A percentile compares a stretch with the other conserved stretches of the same genome.
Evolutionary conservation across 2,113 vertebrate genomes (phyloP).

Genomic region (Ptilorrhoa leucosticta): DNA sequence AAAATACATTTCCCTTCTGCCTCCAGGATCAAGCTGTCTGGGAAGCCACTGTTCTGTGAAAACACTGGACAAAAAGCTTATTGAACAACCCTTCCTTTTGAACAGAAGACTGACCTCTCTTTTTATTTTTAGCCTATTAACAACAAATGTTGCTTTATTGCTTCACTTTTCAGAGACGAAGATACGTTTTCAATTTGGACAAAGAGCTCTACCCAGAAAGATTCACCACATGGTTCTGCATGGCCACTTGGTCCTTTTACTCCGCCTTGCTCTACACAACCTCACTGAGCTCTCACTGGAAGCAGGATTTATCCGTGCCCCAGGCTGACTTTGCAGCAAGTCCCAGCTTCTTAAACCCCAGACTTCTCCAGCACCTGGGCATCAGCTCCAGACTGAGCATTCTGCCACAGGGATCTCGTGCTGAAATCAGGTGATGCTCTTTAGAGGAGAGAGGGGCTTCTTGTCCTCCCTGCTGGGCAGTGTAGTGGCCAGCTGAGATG

Average conservation of each 20-base stretch:
- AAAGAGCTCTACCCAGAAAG: background rate
- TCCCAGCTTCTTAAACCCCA: background rate
- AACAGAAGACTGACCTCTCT: background rate
- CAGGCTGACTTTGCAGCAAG: background rate
- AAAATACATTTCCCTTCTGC: background rate
- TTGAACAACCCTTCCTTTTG: background rate
- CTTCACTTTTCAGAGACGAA: background rate
- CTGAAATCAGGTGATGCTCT: background rate
- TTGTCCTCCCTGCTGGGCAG: background rate
- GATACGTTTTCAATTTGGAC: background rate
- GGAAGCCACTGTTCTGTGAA: background rate
- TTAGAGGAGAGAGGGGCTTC: background rate
- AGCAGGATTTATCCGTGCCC: background rate
- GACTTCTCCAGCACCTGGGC: background rate
- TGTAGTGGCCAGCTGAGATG: background rate
- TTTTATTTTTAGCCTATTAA: conserved; percentile 21
- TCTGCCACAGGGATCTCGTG: background rate
- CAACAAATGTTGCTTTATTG: conserved; percentile 26
- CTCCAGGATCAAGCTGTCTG: background rate
- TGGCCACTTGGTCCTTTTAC: background rate
- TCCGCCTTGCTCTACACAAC: background rate
- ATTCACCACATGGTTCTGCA: background rate
- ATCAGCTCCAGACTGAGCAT: background rate
- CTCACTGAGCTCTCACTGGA: background rate
- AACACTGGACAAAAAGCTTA: conserved; percentile 22